These are phyloP conservation scores for Ellobius talpinus DNA, from an alignment of 2,113 vertebrate genomes.

Conservation along the genomic window DNA sequence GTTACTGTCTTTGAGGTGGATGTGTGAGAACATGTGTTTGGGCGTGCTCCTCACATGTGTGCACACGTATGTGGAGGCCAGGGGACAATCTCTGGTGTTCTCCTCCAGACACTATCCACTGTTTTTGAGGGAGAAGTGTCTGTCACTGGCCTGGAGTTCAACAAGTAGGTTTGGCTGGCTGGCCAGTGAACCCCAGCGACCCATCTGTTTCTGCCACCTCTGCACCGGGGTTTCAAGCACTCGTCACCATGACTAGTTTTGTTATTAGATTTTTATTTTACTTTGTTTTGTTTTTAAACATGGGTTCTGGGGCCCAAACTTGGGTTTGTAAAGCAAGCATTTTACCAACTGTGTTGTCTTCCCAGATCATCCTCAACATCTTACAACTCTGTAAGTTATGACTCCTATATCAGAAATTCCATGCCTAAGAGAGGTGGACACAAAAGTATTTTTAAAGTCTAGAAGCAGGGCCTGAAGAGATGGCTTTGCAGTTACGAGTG, in stretches of 20 bases:
- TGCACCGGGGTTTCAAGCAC: not conserved
- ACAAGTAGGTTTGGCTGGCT: not conserved
- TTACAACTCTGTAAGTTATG: not conserved
- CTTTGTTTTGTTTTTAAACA: not conserved
- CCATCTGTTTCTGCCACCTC: not conserved
- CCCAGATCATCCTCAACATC: too few species aligned
- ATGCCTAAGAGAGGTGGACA: not conserved
- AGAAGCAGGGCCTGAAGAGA: not conserved
- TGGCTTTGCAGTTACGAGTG: not conserved
- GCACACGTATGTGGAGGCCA: not conserved
- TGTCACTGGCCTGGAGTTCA: not conserved
- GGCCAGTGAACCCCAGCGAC: not conserved
- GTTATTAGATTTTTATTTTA: not conserved
- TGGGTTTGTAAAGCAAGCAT: not conserved
- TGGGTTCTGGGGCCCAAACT: not conserved
- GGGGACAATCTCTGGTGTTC: not conserved
- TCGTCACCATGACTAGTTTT: not conserved
- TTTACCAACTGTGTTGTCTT: not conserved
- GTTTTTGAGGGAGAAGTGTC: not conserved
- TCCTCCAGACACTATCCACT: not conserved
- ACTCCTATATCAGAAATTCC: constrained; percentile 7
- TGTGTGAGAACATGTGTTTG: too few species aligned
- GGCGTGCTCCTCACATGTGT: not conserved
- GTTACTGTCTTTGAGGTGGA: not conserved
- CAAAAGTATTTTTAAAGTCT: not conserved